Conservation (phyloP, 2,888 invertebrate species). For the Geotrupes spiniger region DNA sequence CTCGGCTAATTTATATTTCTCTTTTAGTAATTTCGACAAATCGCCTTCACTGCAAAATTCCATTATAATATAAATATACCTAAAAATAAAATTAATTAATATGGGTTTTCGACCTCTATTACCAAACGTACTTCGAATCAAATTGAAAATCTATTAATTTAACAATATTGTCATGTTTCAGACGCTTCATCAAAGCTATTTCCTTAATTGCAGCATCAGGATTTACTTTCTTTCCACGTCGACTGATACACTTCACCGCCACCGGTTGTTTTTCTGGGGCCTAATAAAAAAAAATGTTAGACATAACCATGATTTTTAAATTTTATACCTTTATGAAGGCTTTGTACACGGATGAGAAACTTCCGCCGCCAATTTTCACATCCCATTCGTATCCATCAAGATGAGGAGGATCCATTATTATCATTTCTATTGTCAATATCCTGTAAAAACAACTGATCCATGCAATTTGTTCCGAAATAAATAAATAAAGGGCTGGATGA, state of each 20-base stretch:
- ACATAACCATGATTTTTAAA: not conserved
- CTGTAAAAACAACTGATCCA: too few relatives aligned
- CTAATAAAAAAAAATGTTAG: constrained; percentile 1
- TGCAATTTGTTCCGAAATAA: too few relatives aligned
- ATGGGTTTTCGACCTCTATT: not conserved
- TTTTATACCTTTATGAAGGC: constrained; percentile 64
- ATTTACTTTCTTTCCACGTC: constrained; percentile 64
- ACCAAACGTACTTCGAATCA: constrained; percentile 60
- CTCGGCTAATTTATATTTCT: constrained; percentile 66
- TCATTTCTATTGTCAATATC: too few relatives aligned
- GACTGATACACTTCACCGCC: constrained; percentile 81
- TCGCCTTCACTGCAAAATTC: constrained; percentile 86
- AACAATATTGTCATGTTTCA: constrained; percentile 79
- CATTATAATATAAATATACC: constrained; percentile 81
- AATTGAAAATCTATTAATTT: constrained; percentile 78
- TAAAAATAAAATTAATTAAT: constrained; percentile 38
- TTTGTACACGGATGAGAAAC: constrained; percentile 82
- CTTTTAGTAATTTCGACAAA: constrained; percentile 71
- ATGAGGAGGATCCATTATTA: constrained; percentile 55
- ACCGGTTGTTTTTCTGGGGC: constrained; percentile 45
- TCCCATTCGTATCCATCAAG: constrained; percentile 69
- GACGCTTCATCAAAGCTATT: constrained; percentile 73
- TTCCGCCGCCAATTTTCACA: constrained; percentile 76
- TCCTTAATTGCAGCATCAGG: constrained; percentile 80
- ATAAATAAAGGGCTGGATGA: too few relatives aligned